Base-by-base conservation (phyloP, 2,797 vertebrate species). In the Eutrigla gurnardus region DNA sequence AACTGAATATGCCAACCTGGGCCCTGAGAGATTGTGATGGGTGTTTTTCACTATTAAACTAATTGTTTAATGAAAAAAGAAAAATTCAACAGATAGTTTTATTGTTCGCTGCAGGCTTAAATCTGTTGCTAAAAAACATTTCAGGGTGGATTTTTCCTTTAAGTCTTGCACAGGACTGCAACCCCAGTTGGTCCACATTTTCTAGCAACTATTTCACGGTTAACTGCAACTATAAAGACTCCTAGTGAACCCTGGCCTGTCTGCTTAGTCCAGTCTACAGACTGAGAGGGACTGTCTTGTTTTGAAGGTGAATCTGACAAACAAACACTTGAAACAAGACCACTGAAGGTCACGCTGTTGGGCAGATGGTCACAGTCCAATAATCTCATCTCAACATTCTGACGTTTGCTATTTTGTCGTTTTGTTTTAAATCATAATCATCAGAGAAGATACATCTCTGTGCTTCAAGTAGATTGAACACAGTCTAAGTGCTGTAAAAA, bases 381-480 rank as follows among this genome's bases (percentile, higher is more conserved):
- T 65, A 63, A 72, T 73, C 46, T 71, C 53, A 65, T 65, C 55
- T 79, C 15, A 61, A 63, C 46, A 35, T 62, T 10, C 40, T 72
- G 58, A 59, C 0, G 12, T 42, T 65, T 0, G 9, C 60, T 3
- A 6, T 73, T 37, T 37, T 12, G 59, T 7, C 0, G 6, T 50
- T n/a, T 47, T 18, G 11, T 53, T 65, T 69, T 69, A 6, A 35
- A 70, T 36, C 15, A 42, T 55, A 11, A 15, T 77, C 43, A 39
- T 80, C 77, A 84, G 67, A 88, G 80, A 68, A 54, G 53, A 74
- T 79, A 75, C 66, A 82, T 73, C 58, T 79, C 75, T 82, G 85
- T 37, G 65, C 82, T 93, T 93, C 86, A 92, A 90, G 88, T 92
- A 90, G 80, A 87, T 88, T 87, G 75, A 88, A 85, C 72, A 84